Conservation (phyloP, 2,113 vertebrate genomes). For the Pelecanoides urinatrix region DNA sequence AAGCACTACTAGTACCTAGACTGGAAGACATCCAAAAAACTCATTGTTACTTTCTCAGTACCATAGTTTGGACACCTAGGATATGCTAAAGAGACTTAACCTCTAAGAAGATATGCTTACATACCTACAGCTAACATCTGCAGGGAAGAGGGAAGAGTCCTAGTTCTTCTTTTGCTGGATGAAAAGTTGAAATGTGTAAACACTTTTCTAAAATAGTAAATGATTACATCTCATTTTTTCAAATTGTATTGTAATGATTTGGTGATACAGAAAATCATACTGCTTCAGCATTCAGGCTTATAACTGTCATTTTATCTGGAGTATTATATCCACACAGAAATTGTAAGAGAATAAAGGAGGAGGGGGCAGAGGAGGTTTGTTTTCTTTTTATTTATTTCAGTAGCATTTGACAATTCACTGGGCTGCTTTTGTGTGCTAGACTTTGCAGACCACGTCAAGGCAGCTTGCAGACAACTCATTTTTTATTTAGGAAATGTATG, state of each 20-base stretch:
- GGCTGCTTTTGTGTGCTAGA: constrained; percentile 8
- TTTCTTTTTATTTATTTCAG: constrained; percentile 49
- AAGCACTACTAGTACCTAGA: background rate
- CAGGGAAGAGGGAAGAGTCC: background rate
- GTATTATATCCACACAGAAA: background rate
- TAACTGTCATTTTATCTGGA: background rate
- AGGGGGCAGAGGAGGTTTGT: background rate
- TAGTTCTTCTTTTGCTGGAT: background rate
- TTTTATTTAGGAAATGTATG: constrained; percentile 70
- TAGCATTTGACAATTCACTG: constrained; percentile 35
- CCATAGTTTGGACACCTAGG: background rate
- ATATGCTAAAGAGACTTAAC: background rate
- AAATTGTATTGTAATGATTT: background rate
- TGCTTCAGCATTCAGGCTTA: background rate
- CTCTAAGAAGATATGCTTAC: background rate
- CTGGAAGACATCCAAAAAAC: background rate
- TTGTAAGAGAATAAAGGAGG: background rate
- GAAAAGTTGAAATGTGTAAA: background rate
- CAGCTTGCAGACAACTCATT: constrained; percentile 63
- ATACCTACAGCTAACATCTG: background rate
- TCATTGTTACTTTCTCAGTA: background rate
- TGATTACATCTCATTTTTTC: background rate
- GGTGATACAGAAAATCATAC: background rate
- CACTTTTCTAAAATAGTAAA: background rate
- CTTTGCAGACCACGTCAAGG: constrained; percentile 51